Evolutionary conservation across 2,888 invertebrate species (phyloP), one percentile per base, ranked within the genome.

Genomic region (Podotricha telesiphe): DNA sequence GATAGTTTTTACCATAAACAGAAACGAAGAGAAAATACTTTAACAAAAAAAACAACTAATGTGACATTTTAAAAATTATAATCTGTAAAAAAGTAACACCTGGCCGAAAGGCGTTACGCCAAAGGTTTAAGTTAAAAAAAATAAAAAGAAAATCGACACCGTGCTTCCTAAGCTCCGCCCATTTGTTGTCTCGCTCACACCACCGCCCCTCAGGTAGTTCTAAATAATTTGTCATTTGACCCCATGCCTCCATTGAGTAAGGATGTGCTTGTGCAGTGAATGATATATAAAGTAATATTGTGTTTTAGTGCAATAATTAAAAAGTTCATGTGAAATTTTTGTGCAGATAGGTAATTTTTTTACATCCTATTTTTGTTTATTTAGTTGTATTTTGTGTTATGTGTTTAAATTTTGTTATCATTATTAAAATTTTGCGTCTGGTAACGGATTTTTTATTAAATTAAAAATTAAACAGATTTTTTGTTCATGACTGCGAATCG

Each of bases 201-300:
- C 64, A 63, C 22, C 42, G 74, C 75, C 67, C 86, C 73, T 88
- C 84, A 75, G 65, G 72, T 77, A 71, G 56, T 70, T 63, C 66
- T 65, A 88, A 89, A 90, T 80, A 81, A 78, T 81, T 81, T 89
- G 91, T 92, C 87, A 92, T 91, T 88, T 88, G 91, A 92, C 80
- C 83, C 89, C 80, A 69, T 76, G 80, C 77, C 83, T 77, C 77
- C 83, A 74, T 55, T 50, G 75, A 68, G 86, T 72, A 85, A 89
- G 89, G 91, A 89, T 88, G 92, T 89, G 80, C 76, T 64, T 51
- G 48, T 34, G 67, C 70, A 56, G 73, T 73, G 73, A 70, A 70
- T 67, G 42, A 37, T 65, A 55, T 11, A 22, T 20, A 50, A 50
- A 15, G n/a, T n/a, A n/a, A 42, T 59, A 47, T 61, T 40, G 72